Evolutionary conservation across 2,888 invertebrate genomes (phyloP).

Genomic region (Parnassius orleans): DNA sequence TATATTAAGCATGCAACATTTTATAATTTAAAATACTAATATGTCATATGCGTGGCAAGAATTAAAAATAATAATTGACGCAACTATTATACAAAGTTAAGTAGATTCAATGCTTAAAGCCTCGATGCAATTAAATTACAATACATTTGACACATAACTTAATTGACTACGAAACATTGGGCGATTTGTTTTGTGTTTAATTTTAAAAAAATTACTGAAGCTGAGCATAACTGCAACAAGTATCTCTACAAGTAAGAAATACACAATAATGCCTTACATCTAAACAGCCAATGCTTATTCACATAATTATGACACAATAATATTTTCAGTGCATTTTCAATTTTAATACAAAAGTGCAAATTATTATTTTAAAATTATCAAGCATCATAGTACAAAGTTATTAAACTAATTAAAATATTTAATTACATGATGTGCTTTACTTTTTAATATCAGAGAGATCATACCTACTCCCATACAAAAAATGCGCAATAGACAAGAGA

Average conservation of each 20-base stretch:
- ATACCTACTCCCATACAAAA: background rate
- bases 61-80: slow-evolving; percentile 9
- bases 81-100: background rate
- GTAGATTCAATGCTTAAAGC: background rate
- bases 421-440: slow-evolving; percentile 6
- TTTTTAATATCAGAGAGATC: slow-evolving; percentile 14
- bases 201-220: no score
- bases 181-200: no score
- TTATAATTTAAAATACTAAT: background rate
- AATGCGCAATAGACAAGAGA: background rate
- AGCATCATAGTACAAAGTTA: slow-evolving; percentile 1
- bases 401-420: slow-evolving; percentile 1
- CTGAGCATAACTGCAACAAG: no score
- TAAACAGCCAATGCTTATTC: no score
- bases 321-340: background rate
- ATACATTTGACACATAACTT: background rate
- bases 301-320: background rate
- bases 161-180: no score
- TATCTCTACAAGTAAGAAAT: no score
- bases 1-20: slow-evolving; percentile 1
- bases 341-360: slow-evolving; percentile 3
- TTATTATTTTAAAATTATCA: background rate
- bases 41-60: slow-evolving; percentile 6
- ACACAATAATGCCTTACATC: no score
- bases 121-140: background rate